These are phyloP conservation scores for Otolemur crassicaudatus DNA, from an alignment of 2,797 vertebrate genomes.

Conservation along the genomic window DNA sequence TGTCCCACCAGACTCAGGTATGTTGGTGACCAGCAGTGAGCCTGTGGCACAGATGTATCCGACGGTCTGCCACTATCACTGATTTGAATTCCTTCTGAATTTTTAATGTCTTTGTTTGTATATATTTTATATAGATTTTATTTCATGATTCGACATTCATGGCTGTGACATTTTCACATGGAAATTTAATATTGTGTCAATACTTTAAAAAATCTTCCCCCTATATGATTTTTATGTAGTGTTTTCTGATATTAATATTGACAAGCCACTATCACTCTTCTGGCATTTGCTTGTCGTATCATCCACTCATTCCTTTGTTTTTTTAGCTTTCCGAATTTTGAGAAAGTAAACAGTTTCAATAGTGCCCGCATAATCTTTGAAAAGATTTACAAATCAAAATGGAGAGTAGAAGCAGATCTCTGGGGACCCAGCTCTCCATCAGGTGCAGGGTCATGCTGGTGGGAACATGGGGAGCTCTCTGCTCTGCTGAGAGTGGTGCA, in stretches of 20 bases:
- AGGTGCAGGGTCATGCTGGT: background rate
- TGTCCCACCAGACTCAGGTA: background rate
- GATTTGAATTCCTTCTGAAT: background rate
- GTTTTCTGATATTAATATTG: background rate
- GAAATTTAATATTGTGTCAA: constrained; percentile 35
- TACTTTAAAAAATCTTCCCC: background rate
- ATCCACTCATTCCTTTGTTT: background rate
- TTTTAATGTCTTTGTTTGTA: background rate
- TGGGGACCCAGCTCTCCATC: background rate
- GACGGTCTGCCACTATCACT: background rate
- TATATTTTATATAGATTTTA: background rate
- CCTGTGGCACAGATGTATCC: no score
- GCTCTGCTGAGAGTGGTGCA: background rate
- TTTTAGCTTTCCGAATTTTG: background rate
- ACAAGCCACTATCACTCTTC: background rate
- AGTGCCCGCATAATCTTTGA: background rate
- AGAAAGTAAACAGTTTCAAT: constrained; percentile 9
- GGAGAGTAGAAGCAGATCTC: background rate
- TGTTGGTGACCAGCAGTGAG: background rate
- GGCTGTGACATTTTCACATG: background rate
- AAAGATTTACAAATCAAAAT: constrained; percentile 49
- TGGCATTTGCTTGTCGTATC: background rate
- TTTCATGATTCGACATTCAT: background rate
- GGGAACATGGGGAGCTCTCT: background rate
- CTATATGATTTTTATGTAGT: background rate